Percentiles rank a stretch among this genome's conserved stretches.
Conservation (phyloP, 2,113 vertebrate genomes). For the Entomyzon cyanotis region DNA sequence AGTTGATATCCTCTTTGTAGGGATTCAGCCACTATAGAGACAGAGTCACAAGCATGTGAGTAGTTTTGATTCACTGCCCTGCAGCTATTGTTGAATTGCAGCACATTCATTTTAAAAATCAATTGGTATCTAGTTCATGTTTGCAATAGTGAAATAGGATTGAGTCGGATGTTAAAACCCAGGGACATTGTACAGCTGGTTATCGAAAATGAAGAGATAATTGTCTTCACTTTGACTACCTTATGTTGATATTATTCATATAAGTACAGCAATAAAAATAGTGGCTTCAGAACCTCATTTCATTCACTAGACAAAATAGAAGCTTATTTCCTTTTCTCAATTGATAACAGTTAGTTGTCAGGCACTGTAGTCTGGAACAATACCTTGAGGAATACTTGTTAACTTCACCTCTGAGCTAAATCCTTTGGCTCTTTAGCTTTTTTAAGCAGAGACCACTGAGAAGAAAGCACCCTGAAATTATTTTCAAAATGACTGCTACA, state of each 20-base stretch:
- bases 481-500: background rate
- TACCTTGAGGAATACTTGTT: background rate
- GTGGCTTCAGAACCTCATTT: background rate
- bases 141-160: background rate
- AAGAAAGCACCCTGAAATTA: background rate
- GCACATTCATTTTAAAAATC: constrained; percentile 18
- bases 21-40: background rate
- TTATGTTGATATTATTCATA: background rate
- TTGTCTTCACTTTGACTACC: background rate
- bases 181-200: background rate
- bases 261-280: background rate
- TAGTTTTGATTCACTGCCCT: background rate
- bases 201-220: background rate
- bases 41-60: background rate
- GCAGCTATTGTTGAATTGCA: background rate
- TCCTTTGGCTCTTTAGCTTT: background rate
- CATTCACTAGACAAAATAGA: background rate
- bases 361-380: background rate
- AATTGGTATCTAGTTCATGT: background rate
- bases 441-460: background rate
- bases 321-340: background rate
- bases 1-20: background rate
- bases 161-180: background rate
- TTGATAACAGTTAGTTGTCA: background rate
- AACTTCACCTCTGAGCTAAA: background rate